Evolutionary conservation across 2,888 invertebrate genomes (phyloP).

Genomic region (Cryptus viduatorius): DNA sequence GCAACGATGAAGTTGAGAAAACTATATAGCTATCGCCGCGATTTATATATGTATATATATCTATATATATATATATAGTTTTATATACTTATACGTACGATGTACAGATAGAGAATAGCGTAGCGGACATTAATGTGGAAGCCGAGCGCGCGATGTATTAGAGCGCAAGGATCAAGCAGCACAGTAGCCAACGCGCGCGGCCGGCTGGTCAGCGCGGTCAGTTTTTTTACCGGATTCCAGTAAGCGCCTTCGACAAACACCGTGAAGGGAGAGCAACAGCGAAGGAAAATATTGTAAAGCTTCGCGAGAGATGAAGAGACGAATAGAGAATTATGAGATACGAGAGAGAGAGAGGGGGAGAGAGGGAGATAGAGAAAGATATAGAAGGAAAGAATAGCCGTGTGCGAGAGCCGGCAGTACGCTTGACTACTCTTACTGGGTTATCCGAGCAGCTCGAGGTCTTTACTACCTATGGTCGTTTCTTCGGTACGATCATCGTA

Average conservation of each 20-base stretch:
- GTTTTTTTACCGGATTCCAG: slow-evolving; percentile 83
- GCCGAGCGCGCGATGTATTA: slow-evolving; percentile 28
- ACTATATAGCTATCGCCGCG: neutral
- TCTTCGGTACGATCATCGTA: slow-evolving; percentile 32
- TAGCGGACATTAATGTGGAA: slow-evolving; percentile 21
- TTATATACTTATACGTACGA: neutral
- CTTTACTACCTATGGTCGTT: slow-evolving; percentile 66
- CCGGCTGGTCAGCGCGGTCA: slow-evolving; percentile 81
- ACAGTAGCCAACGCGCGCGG: slow-evolving; percentile 79
- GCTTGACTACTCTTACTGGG: slow-evolving; percentile 80
- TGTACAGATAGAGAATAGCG: slow-evolving; percentile 20
- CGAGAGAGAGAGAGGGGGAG: slow-evolving; percentile 41
- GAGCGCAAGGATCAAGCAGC: slow-evolving; percentile 73
- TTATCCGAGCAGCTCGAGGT: slow-evolving; percentile 76
- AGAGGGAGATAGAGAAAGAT: slow-evolving; percentile 23
- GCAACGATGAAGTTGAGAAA: slow-evolving; percentile 30
- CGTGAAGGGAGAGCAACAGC: slow-evolving; percentile 68
- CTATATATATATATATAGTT: neutral
- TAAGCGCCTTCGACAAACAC: slow-evolving; percentile 83
- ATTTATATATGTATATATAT: neutral
- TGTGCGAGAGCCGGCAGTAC: slow-evolving; percentile 67
- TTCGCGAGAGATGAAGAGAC: slow-evolving; percentile 51
- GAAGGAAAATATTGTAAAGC: slow-evolving; percentile 42
- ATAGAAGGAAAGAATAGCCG: slow-evolving; percentile 37
- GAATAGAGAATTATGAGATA: slow-evolving; percentile 60